A percentile compares a stretch with the other conserved stretches of the same genome.
Evolutionary conservation across 2,113 vertebrate species (phyloP).

Genomic region (Elanoides forficatus): DNA sequence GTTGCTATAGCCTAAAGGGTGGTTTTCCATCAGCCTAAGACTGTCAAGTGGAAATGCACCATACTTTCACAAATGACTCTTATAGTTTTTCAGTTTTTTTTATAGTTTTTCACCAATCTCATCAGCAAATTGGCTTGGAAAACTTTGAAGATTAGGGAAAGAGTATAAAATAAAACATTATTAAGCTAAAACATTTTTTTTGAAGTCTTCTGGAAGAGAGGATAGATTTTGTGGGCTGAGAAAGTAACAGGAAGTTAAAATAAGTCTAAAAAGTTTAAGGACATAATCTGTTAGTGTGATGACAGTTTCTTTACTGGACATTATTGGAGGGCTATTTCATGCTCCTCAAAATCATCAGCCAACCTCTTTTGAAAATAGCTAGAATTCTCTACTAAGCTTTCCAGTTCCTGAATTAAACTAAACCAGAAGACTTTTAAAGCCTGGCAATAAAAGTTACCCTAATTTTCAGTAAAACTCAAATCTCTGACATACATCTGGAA

Average conservation of each 20-base stretch:
- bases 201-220: neutral
- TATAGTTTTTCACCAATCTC: neutral
- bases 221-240: neutral
- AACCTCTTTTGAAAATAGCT: neutral
- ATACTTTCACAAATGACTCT: neutral
- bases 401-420: neutral
- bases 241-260: neutral
- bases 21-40: neutral
- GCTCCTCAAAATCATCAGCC: neutral
- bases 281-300: neutral
- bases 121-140: neutral
- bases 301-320: neutral
- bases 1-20: neutral
- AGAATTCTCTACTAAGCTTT: neutral
- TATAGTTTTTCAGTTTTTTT: neutral
- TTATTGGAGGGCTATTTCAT: neutral
- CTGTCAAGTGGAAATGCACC: rapidly evolving
- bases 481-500: slow-evolving; percentile 13
- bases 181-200: neutral
- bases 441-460: neutral
- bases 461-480: neutral
- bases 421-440: neutral
- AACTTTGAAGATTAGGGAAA: neutral
- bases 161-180: neutral
- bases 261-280: neutral